Base-by-base conservation (phyloP, 2,113 vertebrate genomes). In the Marcusenius ussheri region DNA sequence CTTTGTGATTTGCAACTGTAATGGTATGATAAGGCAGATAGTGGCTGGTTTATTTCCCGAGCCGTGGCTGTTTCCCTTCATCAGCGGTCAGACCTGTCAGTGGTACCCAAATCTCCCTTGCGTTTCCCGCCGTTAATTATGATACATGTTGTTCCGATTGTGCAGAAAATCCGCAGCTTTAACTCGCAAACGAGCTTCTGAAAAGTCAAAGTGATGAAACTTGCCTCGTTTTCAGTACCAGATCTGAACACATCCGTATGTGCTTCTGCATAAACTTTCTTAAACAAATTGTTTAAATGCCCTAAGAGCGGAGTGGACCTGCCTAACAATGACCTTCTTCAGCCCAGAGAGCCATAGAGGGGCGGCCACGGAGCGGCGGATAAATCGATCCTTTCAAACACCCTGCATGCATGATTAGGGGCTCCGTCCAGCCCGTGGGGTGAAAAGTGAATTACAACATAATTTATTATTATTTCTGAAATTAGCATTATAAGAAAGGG, bases 21-120 rank as follows among this genome's bases (percentile, higher is more conserved):
- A 42, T 6, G 10, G 27, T 74, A 39, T 89, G 27, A 74, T 31
- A 7, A 47, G 21, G 21, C 6, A 31, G 24, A 21, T 88, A 45
- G 13, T 24, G 46, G 24, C 39, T 92, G 74, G 51, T 87, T 80
- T 58, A 88, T 91, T 66, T 89, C 89, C 13, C 51, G 5, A 46
- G 47, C 83, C 77, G 42, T 84, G 58, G 27, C 89, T 45, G 53
- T 27, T 70, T 89, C 35, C 87, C 45, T 46, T 35, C 6, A 13
- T 15, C 45, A 24, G 62, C 70, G 1, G 47, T 4, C 47, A 83
- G 46, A 80, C 31, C 46, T 31, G 13, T 89, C 46, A 21, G 6
- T 15, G 87, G 21, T 88, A 35, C 27, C 51, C 35, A 15, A 19
- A 80, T 31, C 56, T 42, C 39, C 21, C 17, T 21, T 42, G 42